Evolutionary conservation across 2,797 vertebrate genomes (phyloP).

Genomic region (Micropoecilia bifurca): DNA sequence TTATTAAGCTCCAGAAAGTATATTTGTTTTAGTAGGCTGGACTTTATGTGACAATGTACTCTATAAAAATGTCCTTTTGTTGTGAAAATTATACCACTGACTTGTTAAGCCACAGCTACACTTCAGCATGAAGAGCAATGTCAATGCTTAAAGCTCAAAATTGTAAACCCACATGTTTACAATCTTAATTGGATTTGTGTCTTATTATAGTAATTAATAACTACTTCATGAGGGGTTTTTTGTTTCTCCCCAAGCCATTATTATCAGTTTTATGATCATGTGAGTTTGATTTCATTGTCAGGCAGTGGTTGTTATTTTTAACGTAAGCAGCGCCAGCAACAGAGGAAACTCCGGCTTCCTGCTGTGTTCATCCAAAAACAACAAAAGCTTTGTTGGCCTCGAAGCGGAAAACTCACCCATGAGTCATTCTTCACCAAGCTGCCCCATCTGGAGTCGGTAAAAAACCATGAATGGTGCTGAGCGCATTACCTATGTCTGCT

Average conservation of each 20-base stretch:
- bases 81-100: background rate
- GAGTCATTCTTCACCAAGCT: constrained; percentile 49
- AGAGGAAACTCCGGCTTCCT: constrained; percentile 68
- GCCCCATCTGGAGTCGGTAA: constrained; percentile 57
- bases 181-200: background rate
- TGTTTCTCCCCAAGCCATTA: background rate
- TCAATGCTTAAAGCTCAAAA: background rate
- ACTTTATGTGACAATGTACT: too few relatives aligned
- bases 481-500: constrained; percentile 22
- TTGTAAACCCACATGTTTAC: too few relatives aligned
- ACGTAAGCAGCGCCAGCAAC: constrained; percentile 38
- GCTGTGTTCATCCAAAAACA: constrained; percentile 59
- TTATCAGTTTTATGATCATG: background rate
- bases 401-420: constrained; percentile 32
- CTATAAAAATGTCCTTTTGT: background rate
- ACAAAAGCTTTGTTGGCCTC: constrained; percentile 52
- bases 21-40: too few relatives aligned
- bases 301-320: constrained; percentile 32
- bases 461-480: constrained; percentile 11
- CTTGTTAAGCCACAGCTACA: background rate
- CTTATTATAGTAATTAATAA: background rate
- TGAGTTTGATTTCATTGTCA: background rate
- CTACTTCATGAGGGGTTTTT: too few relatives aligned
- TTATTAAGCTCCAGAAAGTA: too few relatives aligned
- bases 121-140: background rate